Base-by-base conservation (phyloP, 2,888 invertebrate species). In the Hypolimnas misippus region DNA sequence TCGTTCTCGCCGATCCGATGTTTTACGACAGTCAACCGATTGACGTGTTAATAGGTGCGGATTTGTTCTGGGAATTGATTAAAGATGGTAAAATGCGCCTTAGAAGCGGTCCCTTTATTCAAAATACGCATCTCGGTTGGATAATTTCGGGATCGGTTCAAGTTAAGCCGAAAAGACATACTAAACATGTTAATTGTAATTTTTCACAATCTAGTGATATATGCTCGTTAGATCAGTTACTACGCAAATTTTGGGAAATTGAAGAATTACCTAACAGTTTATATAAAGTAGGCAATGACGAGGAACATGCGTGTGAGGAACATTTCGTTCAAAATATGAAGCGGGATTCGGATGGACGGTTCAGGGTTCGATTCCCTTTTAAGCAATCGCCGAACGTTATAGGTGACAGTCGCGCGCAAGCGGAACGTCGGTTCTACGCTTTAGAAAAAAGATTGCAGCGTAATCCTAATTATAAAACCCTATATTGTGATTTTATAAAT, bases 341-440 rank as follows among this genome's bases (percentile, higher is more conserved):
- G 21, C 71, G 71, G 3, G 40, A 68, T 14, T 19, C 62, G 3
- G 55, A 68, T 42, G 74, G 73, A 14, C 55, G 63, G 12, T 75
- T 74, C 62, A 62, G 71, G 8, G 72, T 74, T 16, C 67, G 66
- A 5, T 68, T 74, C 29, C 73, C 75, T n/a, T 57, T 75, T 14
- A 72, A 71, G 46, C 56, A 63, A 29, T 57, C 60, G 44, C 68
- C 68, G 8, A 29, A 62, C 4, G 65, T 62, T 7, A 58, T 76
- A 50, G 73, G 74, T 0, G 71, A 73, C 4, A 40, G n/a, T n/a
- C 14, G 14, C 40, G 14, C n/a, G n/a, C 40, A 40, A 16, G 71
- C 73, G 1, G 63, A 70, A 54, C 52, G 56, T 29, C 62, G 73
- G 16, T 75, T 76, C 58, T 57, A 71, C 7, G 66, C 70, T 10